A percentile compares a stretch with the other conserved stretches of the same genome.
Conservation (phyloP, 1,140 invertebrate genomes). For the Drosophila prosaltans region DNA sequence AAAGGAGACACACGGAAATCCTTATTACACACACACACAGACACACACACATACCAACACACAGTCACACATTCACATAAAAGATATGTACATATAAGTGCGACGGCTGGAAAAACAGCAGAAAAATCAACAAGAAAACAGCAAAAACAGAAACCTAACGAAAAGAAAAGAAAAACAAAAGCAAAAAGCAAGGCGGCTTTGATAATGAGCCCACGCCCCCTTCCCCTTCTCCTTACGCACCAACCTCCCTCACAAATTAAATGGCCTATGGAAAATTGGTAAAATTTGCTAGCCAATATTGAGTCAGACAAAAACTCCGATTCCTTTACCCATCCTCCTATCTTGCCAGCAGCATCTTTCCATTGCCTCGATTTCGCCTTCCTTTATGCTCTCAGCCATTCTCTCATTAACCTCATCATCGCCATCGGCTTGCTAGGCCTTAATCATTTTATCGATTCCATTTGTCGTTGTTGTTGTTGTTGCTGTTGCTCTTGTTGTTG, state of each 20-base stretch:
- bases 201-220: slow-evolving; percentile 51
- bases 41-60: background rate
- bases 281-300: slow-evolving; percentile 12
- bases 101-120: slow-evolving; percentile 53
- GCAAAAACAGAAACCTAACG: slow-evolving; percentile 7
- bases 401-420: slow-evolving; percentile 13
- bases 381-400: background rate
- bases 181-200: slow-evolving; percentile 38
- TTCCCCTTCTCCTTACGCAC: too few species aligned
- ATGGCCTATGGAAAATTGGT: slow-evolving; percentile 28
- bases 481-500: slow-evolving; percentile 12
- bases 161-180: slow-evolving; percentile 28
- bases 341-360: background rate
- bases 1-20: slow-evolving; percentile 12
- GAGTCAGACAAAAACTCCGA: background rate
- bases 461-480: slow-evolving; percentile 1
- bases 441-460: slow-evolving; percentile 72
- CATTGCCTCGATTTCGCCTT: too few species aligned
- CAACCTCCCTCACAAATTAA: slow-evolving; percentile 45
- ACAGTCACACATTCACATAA: background rate
- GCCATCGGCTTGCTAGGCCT: slow-evolving; percentile 25
- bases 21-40: slow-evolving; percentile 25
- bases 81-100: slow-evolving; percentile 16
- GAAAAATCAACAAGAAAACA: slow-evolving; percentile 42
- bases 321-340: background rate